phyloP scores from a whole-genome alignment of 2,113 vertebrate genomes.

The Proterorhinus semilunaris region DNA sequence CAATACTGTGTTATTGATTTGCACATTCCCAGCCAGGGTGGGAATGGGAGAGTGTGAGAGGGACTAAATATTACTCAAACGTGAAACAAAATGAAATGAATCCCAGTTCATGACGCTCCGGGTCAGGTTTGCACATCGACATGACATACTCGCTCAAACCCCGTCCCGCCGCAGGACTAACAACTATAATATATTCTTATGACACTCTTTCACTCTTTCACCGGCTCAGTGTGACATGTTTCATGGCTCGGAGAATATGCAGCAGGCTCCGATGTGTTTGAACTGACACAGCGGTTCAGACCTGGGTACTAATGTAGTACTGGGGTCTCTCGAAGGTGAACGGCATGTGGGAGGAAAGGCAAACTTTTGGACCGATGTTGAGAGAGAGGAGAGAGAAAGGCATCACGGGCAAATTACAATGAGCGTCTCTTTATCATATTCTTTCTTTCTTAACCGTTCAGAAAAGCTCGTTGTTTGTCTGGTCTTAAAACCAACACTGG shows the following conservation, averaged over 20 bases:
- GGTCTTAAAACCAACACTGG: too few relatives aligned
- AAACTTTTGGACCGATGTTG: neutral
- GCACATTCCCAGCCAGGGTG: too few relatives aligned
- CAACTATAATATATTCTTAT: slow-evolving; percentile 18
- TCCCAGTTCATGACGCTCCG: too few relatives aligned
- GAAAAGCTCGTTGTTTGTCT: too few relatives aligned
- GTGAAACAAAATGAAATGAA: too few relatives aligned
- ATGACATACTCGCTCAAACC: neutral
- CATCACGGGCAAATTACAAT: too few relatives aligned
- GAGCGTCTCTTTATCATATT: too few relatives aligned
- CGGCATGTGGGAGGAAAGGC: neutral
- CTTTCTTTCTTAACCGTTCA: too few relatives aligned
- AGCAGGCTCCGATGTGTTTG: slow-evolving; percentile 4
- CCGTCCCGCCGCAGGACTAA: slow-evolving; percentile 20
- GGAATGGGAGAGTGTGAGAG: too few relatives aligned
- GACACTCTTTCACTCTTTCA: neutral
- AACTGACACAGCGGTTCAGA: neutral
- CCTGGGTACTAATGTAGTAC: neutral
- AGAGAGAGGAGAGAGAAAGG: too few relatives aligned
- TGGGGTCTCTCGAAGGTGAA: neutral
- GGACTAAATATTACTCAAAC: too few relatives aligned
- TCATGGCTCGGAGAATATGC: slow-evolving; percentile 1
- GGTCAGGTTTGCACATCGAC: neutral
- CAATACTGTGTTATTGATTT: too few relatives aligned
- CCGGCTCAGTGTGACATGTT: slow-evolving; percentile 13